These are phyloP conservation scores for Pitangus sulphuratus DNA, from an alignment of 2,797 vertebrate species.

Conservation along the genomic window DNA sequence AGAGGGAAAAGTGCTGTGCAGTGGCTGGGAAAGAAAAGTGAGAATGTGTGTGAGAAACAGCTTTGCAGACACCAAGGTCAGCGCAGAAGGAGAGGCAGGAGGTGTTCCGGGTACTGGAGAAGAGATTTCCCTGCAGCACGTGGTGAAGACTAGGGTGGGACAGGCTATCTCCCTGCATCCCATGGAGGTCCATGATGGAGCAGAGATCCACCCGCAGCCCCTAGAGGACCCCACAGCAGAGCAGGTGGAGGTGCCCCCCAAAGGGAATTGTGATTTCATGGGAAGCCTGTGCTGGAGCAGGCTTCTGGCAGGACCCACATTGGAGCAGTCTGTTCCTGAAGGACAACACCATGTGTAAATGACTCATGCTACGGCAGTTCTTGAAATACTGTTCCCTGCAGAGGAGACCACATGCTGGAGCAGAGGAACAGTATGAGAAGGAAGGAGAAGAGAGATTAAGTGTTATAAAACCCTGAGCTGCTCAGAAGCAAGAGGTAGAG, in stretches of 20 bases:
- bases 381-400: background rate
- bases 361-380: background rate
- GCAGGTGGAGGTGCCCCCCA: fast-evolving
- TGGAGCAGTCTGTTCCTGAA: background rate
- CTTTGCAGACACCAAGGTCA: background rate
- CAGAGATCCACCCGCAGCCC: background rate
- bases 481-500: fast-evolving
- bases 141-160: background rate
- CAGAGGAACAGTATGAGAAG: background rate
- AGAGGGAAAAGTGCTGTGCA: fast-evolving
- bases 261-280: fast-evolving
- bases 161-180: background rate
- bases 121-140: background rate
- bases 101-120: fast-evolving
- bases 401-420: background rate
- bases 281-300: background rate
- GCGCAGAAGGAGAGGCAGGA: background rate
- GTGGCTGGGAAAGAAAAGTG: background rate
- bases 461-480: fast-evolving
- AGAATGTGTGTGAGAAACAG: background rate
- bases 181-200: fast-evolving
- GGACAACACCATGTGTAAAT: background rate
- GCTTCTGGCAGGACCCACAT: background rate
- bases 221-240: fast-evolving
- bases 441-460: background rate